A percentile compares a stretch with the other conserved stretches of the same genome.
Evolutionary conservation across 1,140 invertebrate species (phyloP).

Genomic region (Drosophila ambigua): DNA sequence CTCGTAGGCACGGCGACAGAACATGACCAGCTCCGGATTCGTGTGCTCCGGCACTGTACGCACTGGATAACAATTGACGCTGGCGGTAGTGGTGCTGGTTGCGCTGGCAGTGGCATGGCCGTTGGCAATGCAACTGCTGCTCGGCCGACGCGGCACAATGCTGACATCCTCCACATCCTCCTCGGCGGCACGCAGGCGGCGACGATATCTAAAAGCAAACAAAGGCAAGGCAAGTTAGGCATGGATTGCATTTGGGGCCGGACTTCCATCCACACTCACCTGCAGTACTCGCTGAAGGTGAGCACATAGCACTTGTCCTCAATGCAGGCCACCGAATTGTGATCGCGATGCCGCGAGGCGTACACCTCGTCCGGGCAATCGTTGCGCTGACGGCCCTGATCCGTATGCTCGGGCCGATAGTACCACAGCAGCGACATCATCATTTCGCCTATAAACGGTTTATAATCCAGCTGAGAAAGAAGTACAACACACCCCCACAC

Average conservation of each 20-base stretch:
- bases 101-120: not conserved
- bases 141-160: constrained; percentile 64
- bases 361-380: constrained; percentile 96
- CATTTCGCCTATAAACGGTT: constrained; percentile 91
- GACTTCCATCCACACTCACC: constrained; percentile 85
- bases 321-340: constrained; percentile 98
- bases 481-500: no score
- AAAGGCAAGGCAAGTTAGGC: not conserved
- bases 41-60: constrained; percentile 89
- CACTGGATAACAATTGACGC: constrained; percentile 72
- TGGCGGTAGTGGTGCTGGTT: constrained; percentile 32
- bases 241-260: not conserved
- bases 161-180: constrained; percentile 84
- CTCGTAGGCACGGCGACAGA: constrained; percentile 97
- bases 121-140: not conserved
- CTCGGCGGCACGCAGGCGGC: constrained; percentile 85
- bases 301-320: constrained; percentile 99
- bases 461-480: not conserved
- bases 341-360: constrained; percentile 96
- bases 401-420: constrained; percentile 98
- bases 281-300: constrained; percentile 98
- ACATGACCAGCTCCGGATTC: constrained; percentile 94
- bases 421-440: constrained; percentile 99
- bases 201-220: constrained; percentile 84
- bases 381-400: constrained; percentile 90